phyloP scores from a whole-genome alignment of 2,888 invertebrate species.

The Drosophila atripex region DNA sequence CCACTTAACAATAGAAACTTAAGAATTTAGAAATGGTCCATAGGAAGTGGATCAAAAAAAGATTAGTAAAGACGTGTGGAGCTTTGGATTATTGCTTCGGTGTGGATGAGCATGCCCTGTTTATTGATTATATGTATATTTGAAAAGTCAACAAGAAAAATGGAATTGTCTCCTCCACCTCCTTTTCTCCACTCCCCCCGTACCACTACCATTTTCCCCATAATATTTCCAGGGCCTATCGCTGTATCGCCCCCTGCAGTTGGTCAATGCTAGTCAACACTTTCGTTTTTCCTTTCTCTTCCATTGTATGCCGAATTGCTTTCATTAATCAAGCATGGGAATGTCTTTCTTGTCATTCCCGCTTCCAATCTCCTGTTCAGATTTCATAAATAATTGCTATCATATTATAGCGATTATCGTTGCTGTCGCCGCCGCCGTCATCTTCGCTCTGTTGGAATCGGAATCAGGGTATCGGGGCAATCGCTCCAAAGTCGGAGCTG shows the following conservation, averaged over 20 bases:
- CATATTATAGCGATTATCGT: conserved; percentile 78
- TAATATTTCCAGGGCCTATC: background rate
- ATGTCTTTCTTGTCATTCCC: conserved; percentile 41
- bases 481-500: background rate
- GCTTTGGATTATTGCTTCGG: background rate
- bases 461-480: conserved; percentile 3
- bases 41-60: too few relatives aligned
- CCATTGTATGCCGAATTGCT: conserved; percentile 58
- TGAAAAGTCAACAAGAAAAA: conserved; percentile 53
- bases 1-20: too few relatives aligned
- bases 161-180: conserved; percentile 54
- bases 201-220: background rate
- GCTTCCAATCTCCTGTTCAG: conserved; percentile 3
- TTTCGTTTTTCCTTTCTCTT: conserved; percentile 70
- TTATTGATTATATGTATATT: conserved; percentile 26
- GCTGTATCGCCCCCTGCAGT: conserved; percentile 14
- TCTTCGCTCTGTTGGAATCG: conserved; percentile 37
- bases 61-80: too few relatives aligned
- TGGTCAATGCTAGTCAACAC: conserved; percentile 66
- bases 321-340: conserved; percentile 71
- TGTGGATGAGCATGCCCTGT: background rate
- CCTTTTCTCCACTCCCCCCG: background rate
- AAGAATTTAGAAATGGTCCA: too few relatives aligned
- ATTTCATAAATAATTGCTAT: conserved; percentile 73
- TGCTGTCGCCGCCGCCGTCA: conserved; percentile 75